These are phyloP conservation scores for Carcina quercana DNA, from an alignment of 2,888 invertebrate genomes.

Conservation along the genomic window DNA sequence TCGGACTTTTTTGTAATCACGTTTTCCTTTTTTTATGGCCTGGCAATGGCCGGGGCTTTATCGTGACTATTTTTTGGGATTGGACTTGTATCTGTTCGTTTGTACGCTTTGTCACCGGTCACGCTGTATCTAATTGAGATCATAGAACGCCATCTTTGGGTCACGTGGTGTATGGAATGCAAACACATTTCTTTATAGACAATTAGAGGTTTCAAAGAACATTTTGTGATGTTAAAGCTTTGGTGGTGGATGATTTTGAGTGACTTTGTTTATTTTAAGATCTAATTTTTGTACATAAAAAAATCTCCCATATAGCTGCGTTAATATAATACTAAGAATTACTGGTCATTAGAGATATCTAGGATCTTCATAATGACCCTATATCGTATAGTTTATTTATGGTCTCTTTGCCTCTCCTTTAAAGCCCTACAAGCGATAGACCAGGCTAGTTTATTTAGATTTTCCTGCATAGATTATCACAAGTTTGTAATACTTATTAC, in stretches of 20 bases:
- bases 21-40: no score
- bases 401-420: no score
- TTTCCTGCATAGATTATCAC: no score
- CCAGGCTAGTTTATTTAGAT: background rate
- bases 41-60: constrained; percentile 2
- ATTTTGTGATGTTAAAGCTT: constrained; percentile 1
- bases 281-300: background rate
- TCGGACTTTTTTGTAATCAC: no score
- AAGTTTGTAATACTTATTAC: no score
- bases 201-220: background rate
- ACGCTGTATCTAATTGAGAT: constrained; percentile 5
- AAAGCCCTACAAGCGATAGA: background rate
- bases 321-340: background rate
- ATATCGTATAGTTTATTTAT: constrained; percentile 35
- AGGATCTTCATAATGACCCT: constrained; percentile 23
- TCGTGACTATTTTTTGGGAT: constrained; percentile 4
- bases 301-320: background rate
- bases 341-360: constrained; percentile 10
- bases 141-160: constrained; percentile 1
- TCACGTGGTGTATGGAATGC: background rate
- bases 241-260: constrained; percentile 6
- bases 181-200: background rate
- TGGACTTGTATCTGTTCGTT: constrained; percentile 1
- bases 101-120: constrained; percentile 4
- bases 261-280: background rate